Evolutionary conservation across 2,113 vertebrate genomes (phyloP).

Genomic region (Hippocampus comes): DNA sequence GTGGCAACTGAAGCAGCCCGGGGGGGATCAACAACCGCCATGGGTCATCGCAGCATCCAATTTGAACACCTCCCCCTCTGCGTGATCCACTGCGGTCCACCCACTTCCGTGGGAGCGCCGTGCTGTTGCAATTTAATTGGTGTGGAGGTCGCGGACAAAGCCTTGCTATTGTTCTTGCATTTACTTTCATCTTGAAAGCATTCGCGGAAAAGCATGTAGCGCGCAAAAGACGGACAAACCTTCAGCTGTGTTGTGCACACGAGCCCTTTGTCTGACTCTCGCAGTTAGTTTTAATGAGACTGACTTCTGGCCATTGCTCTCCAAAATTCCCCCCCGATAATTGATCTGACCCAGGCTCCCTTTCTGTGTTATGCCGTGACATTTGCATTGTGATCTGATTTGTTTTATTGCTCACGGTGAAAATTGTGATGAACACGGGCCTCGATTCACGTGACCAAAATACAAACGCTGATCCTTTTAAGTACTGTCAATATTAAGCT

Average conservation of each 20-base stretch:
- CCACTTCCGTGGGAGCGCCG: slow-evolving; percentile 2
- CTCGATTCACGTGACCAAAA: too few relatives aligned
- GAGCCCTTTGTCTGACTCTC: slow-evolving; percentile 31
- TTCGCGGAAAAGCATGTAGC: slow-evolving; percentile 13
- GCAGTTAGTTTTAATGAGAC: slow-evolving; percentile 26
- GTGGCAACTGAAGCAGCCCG: slow-evolving; percentile 33
- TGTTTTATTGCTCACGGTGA: not conserved
- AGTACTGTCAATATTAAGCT: too few relatives aligned
- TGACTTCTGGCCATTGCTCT: slow-evolving; percentile 13
- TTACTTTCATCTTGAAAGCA: slow-evolving; percentile 28
- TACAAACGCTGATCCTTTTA: not conserved
- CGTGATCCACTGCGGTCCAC: slow-evolving; percentile 23
- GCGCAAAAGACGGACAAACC: slow-evolving; percentile 11
- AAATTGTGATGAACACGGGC: not conserved
- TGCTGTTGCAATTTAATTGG: slow-evolving; percentile 49
- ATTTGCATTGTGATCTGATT: slow-evolving; percentile 14
- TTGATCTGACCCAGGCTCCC: slow-evolving; percentile 11
- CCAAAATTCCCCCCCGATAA: slow-evolving; percentile 3
- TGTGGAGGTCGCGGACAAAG: slow-evolving; percentile 35
- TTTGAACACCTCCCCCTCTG: slow-evolving; percentile 10
- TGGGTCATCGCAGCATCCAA: slow-evolving; percentile 21
- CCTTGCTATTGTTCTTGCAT: slow-evolving; percentile 23
- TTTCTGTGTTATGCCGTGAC: slow-evolving; percentile 8
- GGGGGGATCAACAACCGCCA: slow-evolving; percentile 27
- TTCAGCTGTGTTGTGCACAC: slow-evolving; percentile 23